A percentile compares a stretch with the other conserved stretches of the same genome.
phyloP scores from a whole-genome alignment of 2,113 vertebrate species.

The Columba livia region DNA sequence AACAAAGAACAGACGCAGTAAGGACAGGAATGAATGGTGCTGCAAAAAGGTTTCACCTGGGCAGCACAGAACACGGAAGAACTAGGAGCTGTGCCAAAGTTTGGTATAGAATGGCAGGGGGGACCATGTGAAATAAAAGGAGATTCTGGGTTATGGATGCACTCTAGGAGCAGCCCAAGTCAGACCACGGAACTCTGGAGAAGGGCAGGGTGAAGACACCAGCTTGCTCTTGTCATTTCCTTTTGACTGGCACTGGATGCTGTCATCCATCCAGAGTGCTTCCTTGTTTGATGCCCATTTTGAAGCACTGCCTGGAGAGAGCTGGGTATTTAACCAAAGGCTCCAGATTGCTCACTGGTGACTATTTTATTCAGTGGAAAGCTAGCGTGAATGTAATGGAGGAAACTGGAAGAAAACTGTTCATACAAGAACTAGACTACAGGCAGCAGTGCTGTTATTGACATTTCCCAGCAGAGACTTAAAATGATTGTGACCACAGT shows the following conservation, averaged over 20 bases:
- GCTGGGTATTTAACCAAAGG: not conserved
- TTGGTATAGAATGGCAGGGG: not conserved
- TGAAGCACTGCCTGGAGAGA: not conserved
- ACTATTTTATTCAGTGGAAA: not conserved
- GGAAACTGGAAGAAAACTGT: not conserved
- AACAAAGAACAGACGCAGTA: not conserved
- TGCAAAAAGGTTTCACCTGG: not conserved
- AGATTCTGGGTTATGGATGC: not conserved
- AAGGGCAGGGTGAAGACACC: not conserved
- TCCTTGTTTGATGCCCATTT: not conserved
- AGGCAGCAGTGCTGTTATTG: not conserved
- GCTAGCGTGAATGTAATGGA: not conserved
- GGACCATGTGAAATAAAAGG: not conserved
- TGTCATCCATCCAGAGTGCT: not conserved
- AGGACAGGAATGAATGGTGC: not conserved
- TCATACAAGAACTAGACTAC: not conserved
- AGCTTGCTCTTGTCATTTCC: not conserved
- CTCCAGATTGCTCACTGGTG: not conserved
- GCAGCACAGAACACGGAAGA: not conserved
- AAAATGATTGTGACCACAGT: not conserved
- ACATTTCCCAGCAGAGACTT: not conserved
- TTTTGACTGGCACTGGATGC: not conserved
- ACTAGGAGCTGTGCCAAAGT: not conserved
- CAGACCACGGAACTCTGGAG: not conserved
- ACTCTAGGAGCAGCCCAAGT: fast-evolving